A percentile compares a stretch with the other conserved stretches of the same genome.
phyloP scores from a whole-genome alignment of 2,113 vertebrate genomes.

The Heptranchias perlo region DNA sequence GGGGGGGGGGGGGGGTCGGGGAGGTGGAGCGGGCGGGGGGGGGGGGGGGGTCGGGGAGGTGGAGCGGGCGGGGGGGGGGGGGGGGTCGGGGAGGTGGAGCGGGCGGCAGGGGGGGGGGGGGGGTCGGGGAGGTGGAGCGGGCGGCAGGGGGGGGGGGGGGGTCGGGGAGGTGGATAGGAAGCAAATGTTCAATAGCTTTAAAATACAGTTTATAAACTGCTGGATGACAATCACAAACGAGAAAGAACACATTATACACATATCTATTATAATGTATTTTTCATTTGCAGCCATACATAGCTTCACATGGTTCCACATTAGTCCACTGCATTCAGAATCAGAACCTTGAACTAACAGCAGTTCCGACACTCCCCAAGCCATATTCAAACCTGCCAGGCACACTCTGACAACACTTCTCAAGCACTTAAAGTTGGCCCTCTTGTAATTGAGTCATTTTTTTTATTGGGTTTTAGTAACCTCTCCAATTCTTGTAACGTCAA shows the following conservation, averaged over 20 bases:
- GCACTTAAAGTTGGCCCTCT: neutral
- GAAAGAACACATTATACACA: neutral
- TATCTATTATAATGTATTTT: neutral
- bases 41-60: too few species aligned
- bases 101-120: too few species aligned
- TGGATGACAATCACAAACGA: neutral
- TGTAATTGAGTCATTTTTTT: neutral
- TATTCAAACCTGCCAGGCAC: too few species aligned
- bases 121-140: neutral
- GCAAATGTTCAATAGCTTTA: neutral
- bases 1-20: too few species aligned
- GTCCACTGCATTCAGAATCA: neutral
- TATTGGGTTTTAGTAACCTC: neutral
- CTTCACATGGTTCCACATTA: neutral
- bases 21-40: too few species aligned
- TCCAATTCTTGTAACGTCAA: neutral
- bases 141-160: accelerated
- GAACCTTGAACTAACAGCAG: too few species aligned
- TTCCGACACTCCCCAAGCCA: neutral
- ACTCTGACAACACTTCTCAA: neutral
- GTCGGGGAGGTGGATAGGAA: neutral
- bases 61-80: too few species aligned
- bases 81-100: too few species aligned
- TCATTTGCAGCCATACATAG: neutral
- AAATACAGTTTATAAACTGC: neutral